A percentile compares a stretch with the other conserved stretches of the same genome.
phyloP scores from a whole-genome alignment of 2,113 vertebrate genomes.

The Caranx melampygus region DNA sequence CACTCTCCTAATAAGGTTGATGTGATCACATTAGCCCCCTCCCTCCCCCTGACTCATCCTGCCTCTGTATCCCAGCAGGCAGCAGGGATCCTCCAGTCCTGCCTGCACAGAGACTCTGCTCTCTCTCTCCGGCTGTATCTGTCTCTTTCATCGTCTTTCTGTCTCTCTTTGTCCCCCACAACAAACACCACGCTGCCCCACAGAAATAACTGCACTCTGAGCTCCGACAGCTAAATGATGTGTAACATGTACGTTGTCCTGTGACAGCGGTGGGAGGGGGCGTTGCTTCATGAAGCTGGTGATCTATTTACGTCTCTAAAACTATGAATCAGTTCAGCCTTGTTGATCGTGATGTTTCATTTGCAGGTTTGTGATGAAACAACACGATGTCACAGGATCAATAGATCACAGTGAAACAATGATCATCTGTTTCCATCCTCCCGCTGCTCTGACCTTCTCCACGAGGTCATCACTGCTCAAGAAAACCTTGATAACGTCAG shows the following conservation, averaged over 20 bases:
- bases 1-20: conserved; percentile 59
- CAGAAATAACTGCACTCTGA: background rate
- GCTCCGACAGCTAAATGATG: conserved; percentile 60
- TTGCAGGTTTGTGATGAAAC: too few relatives aligned
- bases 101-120: conserved; percentile 12
- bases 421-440: too few relatives aligned
- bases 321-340: background rate
- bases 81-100: conserved; percentile 21
- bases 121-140: conserved; percentile 7
- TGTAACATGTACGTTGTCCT: conserved; percentile 28
- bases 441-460: too few relatives aligned
- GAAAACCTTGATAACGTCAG: too few relatives aligned
- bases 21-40: conserved; percentile 62
- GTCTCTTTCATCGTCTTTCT: conserved; percentile 25
- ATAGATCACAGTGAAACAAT: too few relatives aligned
- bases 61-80: conserved; percentile 40
- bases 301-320: background rate
- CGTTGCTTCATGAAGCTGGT: background rate
- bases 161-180: conserved; percentile 25
- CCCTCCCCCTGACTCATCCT: conserved; percentile 14
- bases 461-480: too few relatives aligned
- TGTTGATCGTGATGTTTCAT: background rate
- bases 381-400: too few relatives aligned
- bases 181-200: conserved; percentile 29
- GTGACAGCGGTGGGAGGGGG: background rate